phyloP scores from a whole-genome alignment of 2,113 vertebrate species.

The Salvator merianae region DNA sequence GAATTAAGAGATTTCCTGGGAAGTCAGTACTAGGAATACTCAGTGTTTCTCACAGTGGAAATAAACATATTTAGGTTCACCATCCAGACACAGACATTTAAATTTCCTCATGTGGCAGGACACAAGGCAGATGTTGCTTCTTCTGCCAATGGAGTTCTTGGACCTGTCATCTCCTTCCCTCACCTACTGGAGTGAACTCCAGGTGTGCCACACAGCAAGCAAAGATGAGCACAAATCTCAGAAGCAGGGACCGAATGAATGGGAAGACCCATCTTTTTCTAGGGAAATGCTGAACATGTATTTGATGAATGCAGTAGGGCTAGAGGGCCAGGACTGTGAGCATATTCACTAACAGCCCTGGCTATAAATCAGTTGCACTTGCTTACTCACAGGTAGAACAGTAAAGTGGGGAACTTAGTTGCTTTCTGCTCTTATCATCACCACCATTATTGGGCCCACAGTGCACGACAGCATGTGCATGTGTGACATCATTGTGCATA shows the following conservation, averaged over 20 bases:
- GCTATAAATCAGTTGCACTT: too few species aligned
- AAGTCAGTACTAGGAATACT: slow-evolving; percentile 17
- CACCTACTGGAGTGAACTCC: background rate
- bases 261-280: background rate
- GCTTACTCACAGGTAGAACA: too few species aligned
- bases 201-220: background rate
- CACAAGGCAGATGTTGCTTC: background rate
- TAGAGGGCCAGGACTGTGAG: too few species aligned
- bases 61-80: background rate
- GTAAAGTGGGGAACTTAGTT: too few species aligned
- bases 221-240: background rate
- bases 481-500: too few species aligned
- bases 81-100: background rate
- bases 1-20: background rate
- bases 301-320: too few species aligned
- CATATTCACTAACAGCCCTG: too few species aligned
- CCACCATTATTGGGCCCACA: too few species aligned
- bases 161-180: background rate
- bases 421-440: too few species aligned
- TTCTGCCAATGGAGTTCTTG: background rate
- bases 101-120: background rate
- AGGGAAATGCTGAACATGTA: too few species aligned
- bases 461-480: too few species aligned
- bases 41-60: slow-evolving; percentile 34
- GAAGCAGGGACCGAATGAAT: background rate